Evolutionary conservation across 2,113 vertebrate genomes (phyloP).

Genomic region (Leucoraja erinaceus): DNA sequence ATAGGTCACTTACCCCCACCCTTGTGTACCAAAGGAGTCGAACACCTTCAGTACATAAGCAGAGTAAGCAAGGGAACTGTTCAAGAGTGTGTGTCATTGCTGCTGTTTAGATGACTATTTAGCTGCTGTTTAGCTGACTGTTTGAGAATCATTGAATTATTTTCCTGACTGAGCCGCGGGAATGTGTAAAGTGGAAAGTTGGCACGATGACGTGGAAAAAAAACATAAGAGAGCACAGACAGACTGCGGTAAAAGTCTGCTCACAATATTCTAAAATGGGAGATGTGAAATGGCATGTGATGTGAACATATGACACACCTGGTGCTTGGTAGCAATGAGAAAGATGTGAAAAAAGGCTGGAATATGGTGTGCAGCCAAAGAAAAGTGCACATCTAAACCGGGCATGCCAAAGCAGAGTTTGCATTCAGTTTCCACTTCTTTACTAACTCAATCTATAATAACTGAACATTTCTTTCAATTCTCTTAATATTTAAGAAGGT

Average conservation of each 20-base stretch:
- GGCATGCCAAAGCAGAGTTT: not conserved
- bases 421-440: not conserved
- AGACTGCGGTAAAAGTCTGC: not conserved
- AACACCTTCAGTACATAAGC: not conserved
- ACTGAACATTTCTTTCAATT: too few species aligned
- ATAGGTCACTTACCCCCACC: not conserved
- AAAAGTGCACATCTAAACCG: too few species aligned
- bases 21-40: not conserved
- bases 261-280: not conserved
- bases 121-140: too few species aligned
- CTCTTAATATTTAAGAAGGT: too few species aligned
- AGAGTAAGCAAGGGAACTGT: not conserved
- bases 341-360: not conserved
- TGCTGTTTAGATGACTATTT: too few species aligned
- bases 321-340: not conserved
- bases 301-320: not conserved
- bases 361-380: too few species aligned
- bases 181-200: constrained; percentile 20
- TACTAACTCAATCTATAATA: too few species aligned
- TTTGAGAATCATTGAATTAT: not conserved
- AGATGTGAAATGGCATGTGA: not conserved
- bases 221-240: not conserved
- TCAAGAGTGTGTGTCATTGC: not conserved
- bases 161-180: not conserved
- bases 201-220: constrained; percentile 2